Percentiles rank a stretch among this genome's conserved stretches.
Evolutionary conservation across 2,797 vertebrate species (phyloP).

Genomic region (Pseudocheirus occidentalis): DNA sequence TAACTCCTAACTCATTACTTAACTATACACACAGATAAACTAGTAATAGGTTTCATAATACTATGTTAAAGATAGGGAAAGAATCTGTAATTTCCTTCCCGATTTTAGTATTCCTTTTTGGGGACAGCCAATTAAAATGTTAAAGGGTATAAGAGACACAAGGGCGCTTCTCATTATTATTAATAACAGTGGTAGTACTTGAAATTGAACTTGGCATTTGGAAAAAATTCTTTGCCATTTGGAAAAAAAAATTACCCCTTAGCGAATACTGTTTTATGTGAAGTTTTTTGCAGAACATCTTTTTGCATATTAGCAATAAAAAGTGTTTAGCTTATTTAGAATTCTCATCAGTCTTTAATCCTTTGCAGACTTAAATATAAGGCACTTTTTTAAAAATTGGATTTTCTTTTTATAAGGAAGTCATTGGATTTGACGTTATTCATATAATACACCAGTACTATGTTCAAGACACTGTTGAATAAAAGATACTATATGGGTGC

Average conservation of each 20-base stretch:
- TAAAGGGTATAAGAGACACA: not conserved
- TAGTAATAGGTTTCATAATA: conserved; percentile 19
- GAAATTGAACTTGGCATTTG: conserved; percentile 3
- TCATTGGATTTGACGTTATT: not conserved
- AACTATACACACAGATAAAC: not conserved
- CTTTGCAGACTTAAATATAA: not conserved
- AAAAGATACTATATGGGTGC: not conserved
- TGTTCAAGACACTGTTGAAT: not conserved
- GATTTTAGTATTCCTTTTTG: not conserved
- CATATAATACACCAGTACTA: not conserved
- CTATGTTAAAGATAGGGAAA: not conserved
- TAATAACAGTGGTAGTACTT: not conserved
- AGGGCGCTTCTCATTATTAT: not conserved
- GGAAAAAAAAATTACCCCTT: not conserved
- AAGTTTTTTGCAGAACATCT: not conserved
- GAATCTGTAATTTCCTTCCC: conserved; percentile 9
- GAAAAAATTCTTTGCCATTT: not conserved
- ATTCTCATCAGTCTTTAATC: not conserved
- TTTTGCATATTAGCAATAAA: conserved; percentile 1
- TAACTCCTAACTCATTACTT: conserved; percentile 17
- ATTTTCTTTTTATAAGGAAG: not conserved
- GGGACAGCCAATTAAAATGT: not conserved
- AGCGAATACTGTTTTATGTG: not conserved
- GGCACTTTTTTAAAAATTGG: not conserved
- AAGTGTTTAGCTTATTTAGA: not conserved